Evolutionary conservation across 2,888 invertebrate species (phyloP).

Genomic region (Aspidiotus rigidus): DNA sequence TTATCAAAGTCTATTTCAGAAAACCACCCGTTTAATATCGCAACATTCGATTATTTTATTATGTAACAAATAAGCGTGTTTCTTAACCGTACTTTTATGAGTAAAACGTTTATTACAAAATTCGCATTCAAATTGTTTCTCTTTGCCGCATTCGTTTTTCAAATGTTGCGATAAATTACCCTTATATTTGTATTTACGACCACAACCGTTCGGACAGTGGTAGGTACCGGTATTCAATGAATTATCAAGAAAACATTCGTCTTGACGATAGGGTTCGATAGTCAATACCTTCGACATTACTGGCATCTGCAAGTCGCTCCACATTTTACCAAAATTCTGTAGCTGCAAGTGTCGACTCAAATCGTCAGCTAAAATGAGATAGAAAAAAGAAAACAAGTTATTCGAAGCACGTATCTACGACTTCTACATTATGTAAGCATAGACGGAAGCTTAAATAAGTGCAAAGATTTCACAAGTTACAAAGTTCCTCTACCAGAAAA

Average conservation of each 20-base stretch:
- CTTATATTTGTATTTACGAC: slow-evolving; percentile 36
- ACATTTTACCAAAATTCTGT: slow-evolving; percentile 24
- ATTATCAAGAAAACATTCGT: slow-evolving; percentile 13
- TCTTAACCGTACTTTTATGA: slow-evolving; percentile 40
- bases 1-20: neutral
- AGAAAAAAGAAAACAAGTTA: neutral
- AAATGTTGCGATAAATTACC: slow-evolving; percentile 41
- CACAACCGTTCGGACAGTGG: slow-evolving; percentile 44
- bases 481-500: neutral
- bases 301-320: slow-evolving; percentile 9
- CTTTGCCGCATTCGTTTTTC: slow-evolving; percentile 46
- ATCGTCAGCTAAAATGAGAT: neutral
- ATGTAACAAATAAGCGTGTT: slow-evolving; percentile 35
- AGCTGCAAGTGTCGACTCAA: neutral
- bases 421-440: too few species aligned
- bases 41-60: slow-evolving; percentile 30
- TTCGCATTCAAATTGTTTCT: slow-evolving; percentile 37
- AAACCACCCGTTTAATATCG: slow-evolving; percentile 26
- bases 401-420: too few species aligned
- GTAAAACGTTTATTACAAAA: slow-evolving; percentile 42
- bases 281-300: neutral
- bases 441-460: too few species aligned
- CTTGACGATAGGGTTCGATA: neutral
- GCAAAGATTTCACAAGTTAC: neutral
- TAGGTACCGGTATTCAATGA: neutral